These are phyloP conservation scores for Gallinago paraguaiae DNA, from an alignment of 2,113 vertebrate species.

Conservation along the genomic window DNA sequence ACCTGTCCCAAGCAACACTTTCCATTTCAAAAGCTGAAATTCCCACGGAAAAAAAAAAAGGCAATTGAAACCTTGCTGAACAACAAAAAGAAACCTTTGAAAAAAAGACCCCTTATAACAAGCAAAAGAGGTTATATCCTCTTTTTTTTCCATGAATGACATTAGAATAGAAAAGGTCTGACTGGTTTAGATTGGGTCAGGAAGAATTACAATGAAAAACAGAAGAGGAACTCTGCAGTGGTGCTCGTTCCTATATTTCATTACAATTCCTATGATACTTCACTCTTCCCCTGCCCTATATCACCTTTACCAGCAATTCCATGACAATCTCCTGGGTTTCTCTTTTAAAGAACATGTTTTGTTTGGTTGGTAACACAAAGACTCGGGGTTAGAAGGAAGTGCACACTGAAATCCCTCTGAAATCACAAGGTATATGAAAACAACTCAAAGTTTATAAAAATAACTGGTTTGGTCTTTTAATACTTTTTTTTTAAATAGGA, in stretches of 20 bases:
- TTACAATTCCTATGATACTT: background rate
- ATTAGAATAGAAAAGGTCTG: background rate
- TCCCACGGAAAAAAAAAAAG: background rate
- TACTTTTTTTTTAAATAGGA: background rate
- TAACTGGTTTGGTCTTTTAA: background rate
- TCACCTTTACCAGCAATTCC: background rate
- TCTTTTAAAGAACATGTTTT: background rate
- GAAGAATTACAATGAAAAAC: background rate
- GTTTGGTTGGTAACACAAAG: background rate
- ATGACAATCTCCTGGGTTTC: background rate
- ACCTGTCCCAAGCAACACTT: background rate
- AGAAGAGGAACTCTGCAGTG: background rate
- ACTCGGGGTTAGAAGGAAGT: background rate
- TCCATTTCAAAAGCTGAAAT: background rate
- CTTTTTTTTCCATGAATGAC: background rate
- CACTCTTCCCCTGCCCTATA: background rate
- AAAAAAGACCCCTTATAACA: background rate
- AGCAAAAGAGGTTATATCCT: background rate
- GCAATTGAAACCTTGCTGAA: background rate
- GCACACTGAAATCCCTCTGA: background rate
- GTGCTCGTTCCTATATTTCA: background rate
- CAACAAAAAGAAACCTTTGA: background rate
- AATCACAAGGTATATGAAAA: background rate
- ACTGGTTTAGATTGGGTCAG: background rate
- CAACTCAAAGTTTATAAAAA: background rate